A percentile compares a stretch with the other conserved stretches of the same genome.
These are phyloP conservation scores for Magallana ariakensis DNA, from an alignment of 1,140 invertebrate genomes.

Conservation along the genomic window DNA sequence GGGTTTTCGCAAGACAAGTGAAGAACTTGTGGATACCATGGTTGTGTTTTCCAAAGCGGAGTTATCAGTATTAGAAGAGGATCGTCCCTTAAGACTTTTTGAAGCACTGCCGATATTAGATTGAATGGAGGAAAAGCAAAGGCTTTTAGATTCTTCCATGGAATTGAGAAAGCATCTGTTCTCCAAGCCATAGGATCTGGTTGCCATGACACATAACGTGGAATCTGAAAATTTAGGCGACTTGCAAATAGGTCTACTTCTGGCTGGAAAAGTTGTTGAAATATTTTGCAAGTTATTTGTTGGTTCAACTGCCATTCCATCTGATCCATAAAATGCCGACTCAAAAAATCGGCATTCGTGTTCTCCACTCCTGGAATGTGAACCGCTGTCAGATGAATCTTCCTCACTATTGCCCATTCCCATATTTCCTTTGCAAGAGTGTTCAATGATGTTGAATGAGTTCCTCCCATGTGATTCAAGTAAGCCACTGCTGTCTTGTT, in stretches of 20 bases:
- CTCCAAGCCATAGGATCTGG: slow-evolving; percentile 38
- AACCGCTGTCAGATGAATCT: slow-evolving; percentile 40
- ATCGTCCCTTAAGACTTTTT: slow-evolving; percentile 50
- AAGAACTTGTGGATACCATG: slow-evolving; percentile 47
- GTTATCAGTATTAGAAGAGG: slow-evolving; percentile 48
- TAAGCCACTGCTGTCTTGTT: slow-evolving; percentile 57
- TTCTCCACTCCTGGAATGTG: slow-evolving; percentile 32
- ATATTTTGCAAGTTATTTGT: background rate
- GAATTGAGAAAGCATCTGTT: slow-evolving; percentile 42
- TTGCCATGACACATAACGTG: slow-evolving; percentile 33
- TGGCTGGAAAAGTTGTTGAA: background rate
- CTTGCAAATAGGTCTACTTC: slow-evolving; percentile 54
- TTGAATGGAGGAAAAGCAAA: slow-evolving; percentile 65
- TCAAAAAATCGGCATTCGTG: background rate
- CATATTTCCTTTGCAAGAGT: slow-evolving; percentile 49
- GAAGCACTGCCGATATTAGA: slow-evolving; percentile 43
- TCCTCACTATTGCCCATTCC: slow-evolving; percentile 44
- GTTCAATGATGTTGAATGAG: slow-evolving; percentile 5
- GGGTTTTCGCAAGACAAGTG: slow-evolving; percentile 11
- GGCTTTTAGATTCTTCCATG: slow-evolving; percentile 1
- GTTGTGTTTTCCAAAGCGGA: slow-evolving; percentile 57
- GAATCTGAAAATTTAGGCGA: slow-evolving; percentile 41
- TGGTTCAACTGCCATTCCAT: background rate
- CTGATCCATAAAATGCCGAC: background rate
- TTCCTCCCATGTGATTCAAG: slow-evolving; percentile 49